Evolutionary conservation across 2,797 vertebrate species (phyloP).

Genomic region (Schizothorax lantsangensis): DNA sequence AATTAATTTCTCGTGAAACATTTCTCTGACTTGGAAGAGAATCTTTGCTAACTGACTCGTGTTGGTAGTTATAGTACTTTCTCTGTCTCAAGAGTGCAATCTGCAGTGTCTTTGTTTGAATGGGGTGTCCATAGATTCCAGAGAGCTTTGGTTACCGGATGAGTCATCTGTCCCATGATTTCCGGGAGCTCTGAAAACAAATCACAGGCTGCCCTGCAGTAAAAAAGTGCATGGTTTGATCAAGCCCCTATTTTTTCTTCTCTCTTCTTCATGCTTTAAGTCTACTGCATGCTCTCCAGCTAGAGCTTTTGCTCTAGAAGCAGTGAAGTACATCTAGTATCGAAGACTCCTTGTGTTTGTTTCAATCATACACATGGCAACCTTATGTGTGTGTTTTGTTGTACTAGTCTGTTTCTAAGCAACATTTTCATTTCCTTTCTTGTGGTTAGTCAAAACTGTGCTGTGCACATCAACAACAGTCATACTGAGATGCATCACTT

Average conservation of each 20-base stretch:
- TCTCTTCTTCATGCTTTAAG: slow-evolving; percentile 6
- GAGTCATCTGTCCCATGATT: slow-evolving; percentile 49
- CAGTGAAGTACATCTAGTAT: neutral
- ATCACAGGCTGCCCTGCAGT: slow-evolving; percentile 49
- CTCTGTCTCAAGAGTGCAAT: slow-evolving; percentile 1
- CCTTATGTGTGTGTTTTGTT: slow-evolving; percentile 11
- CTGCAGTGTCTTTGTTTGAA: slow-evolving; percentile 38
- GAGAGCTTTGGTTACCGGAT: slow-evolving; percentile 34
- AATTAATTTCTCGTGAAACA: neutral
- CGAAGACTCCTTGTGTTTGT: slow-evolving; percentile 14
- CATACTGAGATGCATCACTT: neutral
- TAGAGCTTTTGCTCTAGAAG: neutral
- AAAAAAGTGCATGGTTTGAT: slow-evolving; percentile 53
- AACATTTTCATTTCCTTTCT: slow-evolving; percentile 39
- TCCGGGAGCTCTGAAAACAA: slow-evolving; percentile 37
- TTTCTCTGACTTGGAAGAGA: slow-evolving; percentile 1
- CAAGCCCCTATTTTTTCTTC: slow-evolving; percentile 50
- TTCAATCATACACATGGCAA: slow-evolving; percentile 34
- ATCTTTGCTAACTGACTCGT: neutral
- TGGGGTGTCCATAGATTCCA: slow-evolving; percentile 40
- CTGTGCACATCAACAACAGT: neutral
- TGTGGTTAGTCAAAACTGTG: slow-evolving; percentile 1
- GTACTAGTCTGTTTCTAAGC: slow-evolving; percentile 28
- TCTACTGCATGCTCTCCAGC: neutral
- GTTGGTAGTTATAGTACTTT: neutral